Conservation (phyloP, 2,113 vertebrate genomes). For the Rhabdomys dilectus region DNA sequence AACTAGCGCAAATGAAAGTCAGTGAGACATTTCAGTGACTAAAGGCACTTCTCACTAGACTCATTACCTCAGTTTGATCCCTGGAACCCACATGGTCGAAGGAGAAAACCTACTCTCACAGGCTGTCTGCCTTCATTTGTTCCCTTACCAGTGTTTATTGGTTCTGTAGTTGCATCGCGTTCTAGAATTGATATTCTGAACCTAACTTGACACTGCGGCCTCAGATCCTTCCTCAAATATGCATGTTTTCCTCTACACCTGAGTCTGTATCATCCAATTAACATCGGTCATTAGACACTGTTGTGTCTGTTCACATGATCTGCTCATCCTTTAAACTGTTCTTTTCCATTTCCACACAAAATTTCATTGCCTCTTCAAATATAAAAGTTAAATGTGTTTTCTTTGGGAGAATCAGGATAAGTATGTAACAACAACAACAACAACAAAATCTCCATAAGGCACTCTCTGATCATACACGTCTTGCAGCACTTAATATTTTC, state of each 20-base stretch:
- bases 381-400: neutral
- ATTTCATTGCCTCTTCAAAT: neutral
- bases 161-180: neutral
- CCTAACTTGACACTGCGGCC: neutral
- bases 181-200: neutral
- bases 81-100: neutral
- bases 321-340: neutral
- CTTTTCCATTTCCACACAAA: neutral
- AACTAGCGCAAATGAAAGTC: neutral
- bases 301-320: neutral
- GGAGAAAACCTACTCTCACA: neutral
- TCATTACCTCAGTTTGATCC: neutral
- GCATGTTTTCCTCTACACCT: neutral
- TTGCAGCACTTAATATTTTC: constrained; percentile 10
- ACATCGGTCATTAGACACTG: neutral
- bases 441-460: neutral
- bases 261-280: neutral
- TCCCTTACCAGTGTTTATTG: neutral
- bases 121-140: neutral
- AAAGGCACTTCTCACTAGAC: neutral
- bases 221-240: neutral
- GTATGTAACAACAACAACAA: neutral
- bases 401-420: neutral
- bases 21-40: neutral
- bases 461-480: neutral